Evolutionary conservation across 2,888 invertebrate species (phyloP), one percentile per base, ranked within the genome.

Genomic region (Acanthoscelides obtectus): DNA sequence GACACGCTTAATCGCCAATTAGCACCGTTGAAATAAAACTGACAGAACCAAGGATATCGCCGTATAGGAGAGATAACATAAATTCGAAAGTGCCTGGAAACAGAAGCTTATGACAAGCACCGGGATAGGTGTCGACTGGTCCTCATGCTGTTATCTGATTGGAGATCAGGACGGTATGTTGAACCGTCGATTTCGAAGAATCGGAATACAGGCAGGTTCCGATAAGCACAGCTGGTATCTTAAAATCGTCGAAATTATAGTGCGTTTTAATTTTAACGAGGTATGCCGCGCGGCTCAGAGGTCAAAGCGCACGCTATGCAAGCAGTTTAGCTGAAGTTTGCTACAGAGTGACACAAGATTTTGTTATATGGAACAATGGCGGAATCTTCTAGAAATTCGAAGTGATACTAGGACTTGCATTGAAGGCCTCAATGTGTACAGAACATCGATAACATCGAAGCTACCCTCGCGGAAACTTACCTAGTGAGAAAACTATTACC

Each of bases 201-300:
- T 77, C 70, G 72, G 73, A 73, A 76, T 74, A 77, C 75, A 73
- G 74, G 74, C 75, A 72, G 73, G 73, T 77, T 75, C 77, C 76
- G 77, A 77, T 77, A 77, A 76, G 74, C 75, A 74, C 75, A 74
- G 74, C 71, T 74, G 75, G 72, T 67, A 65, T 64, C 71, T 72
- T 66, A 66, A 71, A 70, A 74, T 72, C 70, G 69, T 72, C 71
- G 69, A 72, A 74, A 74, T 75, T 72, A 72, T 75, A 69, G 66
- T 67, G 64, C 66, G 19, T 71, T 70, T 75, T 73, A 75, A 70
- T 71, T 72, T 75, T 67, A 67, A 67, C 21, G 20, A 45, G 8
- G 6, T 17, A 45, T 12, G 12, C 45, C 45, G 45, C 45, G 45
- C 25, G 25, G 4, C 25, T 3, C 12, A 45, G 45, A 45, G 45